These are phyloP conservation scores for Dinomys branickii DNA, from an alignment of 2,113 vertebrate genomes.

Conservation along the genomic window DNA sequence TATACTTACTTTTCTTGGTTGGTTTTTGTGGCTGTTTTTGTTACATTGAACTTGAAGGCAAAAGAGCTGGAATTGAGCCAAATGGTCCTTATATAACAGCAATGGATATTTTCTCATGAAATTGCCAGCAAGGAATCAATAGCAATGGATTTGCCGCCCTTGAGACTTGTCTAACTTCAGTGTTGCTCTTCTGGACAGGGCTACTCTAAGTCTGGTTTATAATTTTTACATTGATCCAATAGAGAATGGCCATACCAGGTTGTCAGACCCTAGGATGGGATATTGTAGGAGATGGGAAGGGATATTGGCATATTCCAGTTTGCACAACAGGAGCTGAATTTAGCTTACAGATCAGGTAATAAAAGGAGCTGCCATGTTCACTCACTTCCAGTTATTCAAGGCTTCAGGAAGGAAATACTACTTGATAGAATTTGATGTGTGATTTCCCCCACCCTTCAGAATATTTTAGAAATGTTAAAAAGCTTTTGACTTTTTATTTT, in stretches of 20 bases:
- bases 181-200: neutral
- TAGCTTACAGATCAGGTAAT: constrained; percentile 44
- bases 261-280: neutral
- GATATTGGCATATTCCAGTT: constrained; percentile 38
- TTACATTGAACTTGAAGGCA: constrained; percentile 38
- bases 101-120: constrained; percentile 23
- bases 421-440: constrained; percentile 65
- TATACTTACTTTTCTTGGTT: constrained; percentile 31
- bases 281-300: neutral
- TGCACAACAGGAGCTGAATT: constrained; percentile 33
- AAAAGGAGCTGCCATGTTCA: constrained; percentile 48
- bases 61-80: constrained; percentile 53
- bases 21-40: neutral
- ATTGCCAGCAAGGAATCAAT: constrained; percentile 37
- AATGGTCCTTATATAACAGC: neutral
- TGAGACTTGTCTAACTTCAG: neutral
- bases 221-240: constrained; percentile 36
- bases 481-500: constrained; percentile 24
- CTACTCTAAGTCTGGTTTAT: neutral
- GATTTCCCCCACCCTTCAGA: neutral
- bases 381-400: constrained; percentile 63
- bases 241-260: neutral
- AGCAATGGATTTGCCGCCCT: constrained; percentile 3
- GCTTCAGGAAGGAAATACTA: constrained; percentile 56
- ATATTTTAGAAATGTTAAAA: constrained; percentile 69